A percentile compares a stretch with the other conserved stretches of the same genome.
Conservation (phyloP, 2,113 vertebrate species). For the Rhinolophus ferrumequinum region DNA sequence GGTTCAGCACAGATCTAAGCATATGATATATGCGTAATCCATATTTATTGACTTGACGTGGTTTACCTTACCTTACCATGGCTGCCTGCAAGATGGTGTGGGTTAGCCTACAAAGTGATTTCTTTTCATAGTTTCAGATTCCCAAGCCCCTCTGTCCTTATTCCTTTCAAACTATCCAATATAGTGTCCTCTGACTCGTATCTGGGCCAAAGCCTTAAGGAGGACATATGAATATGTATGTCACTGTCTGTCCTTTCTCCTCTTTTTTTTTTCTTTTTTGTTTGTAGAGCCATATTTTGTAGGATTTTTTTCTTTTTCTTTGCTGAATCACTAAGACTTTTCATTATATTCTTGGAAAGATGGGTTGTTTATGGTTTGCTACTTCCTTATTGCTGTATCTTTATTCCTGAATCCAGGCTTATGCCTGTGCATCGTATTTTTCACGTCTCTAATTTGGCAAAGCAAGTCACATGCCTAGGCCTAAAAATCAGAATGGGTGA, state of each 20-base stretch:
- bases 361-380: background rate
- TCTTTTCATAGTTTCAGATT: background rate
- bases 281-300: background rate
- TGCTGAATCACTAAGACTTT: background rate
- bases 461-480: background rate
- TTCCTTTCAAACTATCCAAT: background rate
- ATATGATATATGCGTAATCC: background rate
- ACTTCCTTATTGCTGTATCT: background rate
- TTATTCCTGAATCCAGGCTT: background rate
- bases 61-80: background rate
- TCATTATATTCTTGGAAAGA: background rate
- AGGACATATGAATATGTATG: background rate
- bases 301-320: background rate
- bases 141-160: background rate
- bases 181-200: background rate
- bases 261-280: background rate
- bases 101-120: background rate
- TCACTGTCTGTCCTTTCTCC: background rate
- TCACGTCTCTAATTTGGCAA: background rate
- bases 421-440: background rate
- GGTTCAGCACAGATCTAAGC: background rate
- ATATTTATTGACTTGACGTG: background rate
- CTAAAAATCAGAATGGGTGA: background rate
- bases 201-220: background rate
- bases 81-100: background rate